Evolutionary conservation across 1,140 invertebrate genomes (phyloP), one percentile per base, ranked within the genome.

Genomic region (Procambarus clarkii): DNA sequence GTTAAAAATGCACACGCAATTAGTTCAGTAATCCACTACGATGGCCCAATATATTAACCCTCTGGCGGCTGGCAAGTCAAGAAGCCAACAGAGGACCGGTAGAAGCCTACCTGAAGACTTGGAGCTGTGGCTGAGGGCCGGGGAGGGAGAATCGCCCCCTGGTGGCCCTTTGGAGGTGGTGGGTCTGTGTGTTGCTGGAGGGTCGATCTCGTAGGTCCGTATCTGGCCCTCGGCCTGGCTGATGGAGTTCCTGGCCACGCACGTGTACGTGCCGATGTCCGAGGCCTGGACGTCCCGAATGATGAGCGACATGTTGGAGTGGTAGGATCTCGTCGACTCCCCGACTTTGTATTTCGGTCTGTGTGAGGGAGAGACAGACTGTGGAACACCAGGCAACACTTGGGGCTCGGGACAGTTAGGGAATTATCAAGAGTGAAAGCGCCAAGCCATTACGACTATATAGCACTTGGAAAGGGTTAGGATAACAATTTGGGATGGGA

Each of bases 221-320:
- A 92, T 79, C 76, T 88, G 88, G 9, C 86, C 91, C 54, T 92
- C 91, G 0, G 84, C 91, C 34, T 86, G 79, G 69, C 45, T 86
- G 71, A 92, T 92, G 54, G 91, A 88, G 81, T 92, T 92, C 45
- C 91, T 48, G 44, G 91, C 91, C 9, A 92, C 64, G 71, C 91
- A 92, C 24, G 80, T 88, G 86, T 92, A 92, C 7, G 60, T 88
- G 15, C 91, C 91, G 69, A 88, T 86, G 86, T 92, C 91, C 45
- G 60, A 34, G 3, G 54, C 78, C 34, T 88, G 64, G 45, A 92
- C 82, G 48, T 92, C 58, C 1, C 86, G 80, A 13, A 92, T 92
- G 21, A 86, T n/a, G 21, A 92, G 86, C 3, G 91, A 71, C 91
- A 92, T 90, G 54, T 92, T 88, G 46, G 86, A 88, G 82, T 92